Conservation (phyloP, 2,797 vertebrate genomes). For the Pempheris klunzingeri region DNA sequence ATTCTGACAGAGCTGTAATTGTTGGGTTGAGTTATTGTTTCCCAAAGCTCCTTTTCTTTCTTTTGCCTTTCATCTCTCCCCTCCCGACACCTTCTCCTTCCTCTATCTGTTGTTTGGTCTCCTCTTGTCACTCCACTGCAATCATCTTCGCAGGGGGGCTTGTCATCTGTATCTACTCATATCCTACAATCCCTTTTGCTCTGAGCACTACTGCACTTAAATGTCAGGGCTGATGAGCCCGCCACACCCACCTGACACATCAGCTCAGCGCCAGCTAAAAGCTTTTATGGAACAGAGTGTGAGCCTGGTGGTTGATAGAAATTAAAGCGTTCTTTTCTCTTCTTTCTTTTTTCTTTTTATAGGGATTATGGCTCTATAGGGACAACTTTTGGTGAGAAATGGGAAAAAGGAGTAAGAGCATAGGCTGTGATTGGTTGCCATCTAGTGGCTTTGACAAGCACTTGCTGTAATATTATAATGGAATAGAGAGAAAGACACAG, state of each 20-base stretch:
- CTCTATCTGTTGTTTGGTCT: conserved; percentile 84
- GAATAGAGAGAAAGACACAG: not conserved
- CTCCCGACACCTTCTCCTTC: conserved; percentile 75
- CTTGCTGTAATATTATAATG: not conserved
- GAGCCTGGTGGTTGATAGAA: conserved; percentile 75
- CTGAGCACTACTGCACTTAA: conserved; percentile 98
- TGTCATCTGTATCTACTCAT: conserved; percentile 90
- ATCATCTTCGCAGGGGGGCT: conserved; percentile 96
- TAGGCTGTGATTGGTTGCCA: conserved; percentile 72
- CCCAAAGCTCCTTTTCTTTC: conserved; percentile 60
- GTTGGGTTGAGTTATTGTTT: conserved; percentile 79
- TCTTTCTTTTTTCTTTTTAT: conserved; percentile 35
- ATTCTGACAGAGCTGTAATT: conserved; percentile 76
- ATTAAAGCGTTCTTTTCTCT: conserved; percentile 73
- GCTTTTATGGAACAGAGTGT: conserved; percentile 79
- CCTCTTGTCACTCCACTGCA: conserved; percentile 89
- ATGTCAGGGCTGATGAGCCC: conserved; percentile 95
- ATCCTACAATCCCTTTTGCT: conserved; percentile 95
- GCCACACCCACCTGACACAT: conserved; percentile 85
- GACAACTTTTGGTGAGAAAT: conserved; percentile 62
- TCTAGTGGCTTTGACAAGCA: conserved; percentile 72
- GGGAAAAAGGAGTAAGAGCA: conserved; percentile 8
- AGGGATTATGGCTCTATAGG: conserved; percentile 57
- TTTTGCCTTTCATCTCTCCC: conserved; percentile 78
- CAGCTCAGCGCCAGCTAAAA: conserved; percentile 83